phyloP scores from a whole-genome alignment of 2,113 vertebrate genomes.

The Gila orcuttii region DNA sequence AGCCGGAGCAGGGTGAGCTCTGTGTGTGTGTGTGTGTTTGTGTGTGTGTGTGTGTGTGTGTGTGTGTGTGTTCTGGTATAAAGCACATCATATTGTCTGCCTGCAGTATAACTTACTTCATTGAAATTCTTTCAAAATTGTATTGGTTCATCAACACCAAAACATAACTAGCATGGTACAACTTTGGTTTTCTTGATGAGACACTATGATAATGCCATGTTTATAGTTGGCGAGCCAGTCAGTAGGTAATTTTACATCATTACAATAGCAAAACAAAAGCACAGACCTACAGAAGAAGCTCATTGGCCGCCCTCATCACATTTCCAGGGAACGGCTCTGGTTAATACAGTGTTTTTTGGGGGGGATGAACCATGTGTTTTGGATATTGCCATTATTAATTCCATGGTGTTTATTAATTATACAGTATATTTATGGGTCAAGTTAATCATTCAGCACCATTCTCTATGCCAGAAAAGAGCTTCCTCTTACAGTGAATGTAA shows the following conservation, averaged over 20 bases:
- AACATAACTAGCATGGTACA: not conserved
- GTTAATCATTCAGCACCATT: not conserved
- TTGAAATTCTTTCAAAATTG: not conserved
- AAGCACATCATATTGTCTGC: not conserved
- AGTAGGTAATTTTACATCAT: not conserved
- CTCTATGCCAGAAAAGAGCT: not conserved
- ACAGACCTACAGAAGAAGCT: not conserved
- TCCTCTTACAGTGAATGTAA: too few relatives aligned
- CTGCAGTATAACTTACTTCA: not conserved
- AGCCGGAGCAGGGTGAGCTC: conserved; percentile 72
- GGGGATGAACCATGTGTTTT: not conserved
- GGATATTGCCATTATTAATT: not conserved
- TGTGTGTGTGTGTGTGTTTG: conserved; percentile 52
- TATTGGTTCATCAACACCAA: not conserved
- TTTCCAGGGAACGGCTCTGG: not conserved
- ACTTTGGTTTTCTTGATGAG: not conserved
- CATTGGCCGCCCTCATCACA: not conserved
- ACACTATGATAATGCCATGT: not conserved
- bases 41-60: too few relatives aligned
- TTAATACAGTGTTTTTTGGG: not conserved
- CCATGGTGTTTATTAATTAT: not conserved
- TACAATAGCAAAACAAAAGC: not conserved
- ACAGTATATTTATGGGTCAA: not conserved
- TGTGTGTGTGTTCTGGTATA: conserved; percentile 15
- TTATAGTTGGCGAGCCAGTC: not conserved